Base-by-base conservation (phyloP, 2,888 invertebrate species). In the Pyrocoelia pectoralis region DNA sequence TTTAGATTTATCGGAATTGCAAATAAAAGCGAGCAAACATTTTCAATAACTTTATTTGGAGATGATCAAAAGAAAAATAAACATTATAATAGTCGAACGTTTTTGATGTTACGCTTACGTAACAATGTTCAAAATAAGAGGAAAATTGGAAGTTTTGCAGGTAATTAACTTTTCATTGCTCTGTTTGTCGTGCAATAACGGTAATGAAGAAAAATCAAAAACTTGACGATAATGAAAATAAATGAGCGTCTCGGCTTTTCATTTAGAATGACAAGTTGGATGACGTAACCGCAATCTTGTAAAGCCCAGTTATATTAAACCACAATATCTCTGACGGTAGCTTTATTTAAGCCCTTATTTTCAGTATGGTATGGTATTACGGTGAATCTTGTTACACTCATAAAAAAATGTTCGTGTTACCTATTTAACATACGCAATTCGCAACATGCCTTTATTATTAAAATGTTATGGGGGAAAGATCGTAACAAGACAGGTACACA, bases 1-100 rank as follows among this genome's bases (percentile, higher is more conserved):
- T 61, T 61, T 46, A 56, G 48, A 52, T 56, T 61, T 56, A 61
- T 61, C 13, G 18, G 14, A 29, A 17, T 15, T 33, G 10, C 17
- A 46, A 46, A 46, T 17, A 15, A n/a, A 17, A 46, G 18, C 15
- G n/a, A 46, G 18, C 18, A 17, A 46, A 46, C 9, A 33, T 33
- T 33, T 33, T 33, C 33, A 33, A 33, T 33, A 33, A 33, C 33
- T 33, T 33, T n/a, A 33, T 33, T 24, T 24, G n/a, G n/a, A 8
- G n/a, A 33, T n/a, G 33, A 33, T 33, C 33, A 33, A n/a, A 33
- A 33, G 10, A n/a, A 33, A n/a, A 33, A 33, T 33, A 33, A 33
- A n/a, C 9, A 33, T 8, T n/a, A 33, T 33, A 33, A n/a, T 33
- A 33, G 8, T 24, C 24, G 24, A 24, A 24, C 8, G 8, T n/a